phyloP scores from a whole-genome alignment of 2,888 invertebrate genomes.

The Margaritifera margaritifera region DNA sequence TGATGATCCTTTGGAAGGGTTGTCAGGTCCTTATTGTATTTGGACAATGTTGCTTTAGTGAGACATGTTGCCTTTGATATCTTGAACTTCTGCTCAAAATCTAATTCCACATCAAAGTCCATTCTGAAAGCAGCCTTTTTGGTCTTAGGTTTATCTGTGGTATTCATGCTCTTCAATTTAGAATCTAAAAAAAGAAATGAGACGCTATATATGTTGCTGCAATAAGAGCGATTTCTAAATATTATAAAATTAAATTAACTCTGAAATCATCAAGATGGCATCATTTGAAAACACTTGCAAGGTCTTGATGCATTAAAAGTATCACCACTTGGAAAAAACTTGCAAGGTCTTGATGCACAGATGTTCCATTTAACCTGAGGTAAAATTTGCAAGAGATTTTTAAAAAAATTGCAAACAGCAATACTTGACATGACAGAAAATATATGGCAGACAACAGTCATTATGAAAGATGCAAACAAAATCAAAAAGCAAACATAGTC shows the following conservation, averaged over 20 bases:
- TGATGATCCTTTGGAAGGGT: conserved; percentile 68
- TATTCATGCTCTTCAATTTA: neutral
- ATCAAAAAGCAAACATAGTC: too few species aligned
- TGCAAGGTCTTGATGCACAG: too few species aligned
- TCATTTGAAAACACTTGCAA: too few species aligned
- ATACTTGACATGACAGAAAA: too few species aligned
- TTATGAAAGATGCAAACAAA: too few species aligned
- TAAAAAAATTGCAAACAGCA: too few species aligned
- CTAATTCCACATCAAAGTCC: conserved; percentile 65
- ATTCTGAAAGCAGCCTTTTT: conserved; percentile 62
- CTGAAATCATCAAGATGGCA: too few species aligned
- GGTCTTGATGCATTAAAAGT: too few species aligned
- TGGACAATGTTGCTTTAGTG: conserved; percentile 63
- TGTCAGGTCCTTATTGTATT: conserved; percentile 63
- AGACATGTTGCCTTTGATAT: conserved; percentile 61
- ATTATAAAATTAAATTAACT: neutral
- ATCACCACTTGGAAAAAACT: too few species aligned
- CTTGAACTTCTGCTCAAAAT: conserved; percentile 59
- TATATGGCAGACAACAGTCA: too few species aligned
- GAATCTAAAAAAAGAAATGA: conserved; percentile 16
- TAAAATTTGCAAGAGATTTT: too few species aligned
- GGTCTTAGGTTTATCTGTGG: conserved; percentile 12
- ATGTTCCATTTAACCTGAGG: too few species aligned
- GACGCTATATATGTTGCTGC: neutral
- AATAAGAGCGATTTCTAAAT: neutral